Base-by-base conservation (phyloP, 2,797 vertebrate genomes). In the Pangasius mekongensis region DNA sequence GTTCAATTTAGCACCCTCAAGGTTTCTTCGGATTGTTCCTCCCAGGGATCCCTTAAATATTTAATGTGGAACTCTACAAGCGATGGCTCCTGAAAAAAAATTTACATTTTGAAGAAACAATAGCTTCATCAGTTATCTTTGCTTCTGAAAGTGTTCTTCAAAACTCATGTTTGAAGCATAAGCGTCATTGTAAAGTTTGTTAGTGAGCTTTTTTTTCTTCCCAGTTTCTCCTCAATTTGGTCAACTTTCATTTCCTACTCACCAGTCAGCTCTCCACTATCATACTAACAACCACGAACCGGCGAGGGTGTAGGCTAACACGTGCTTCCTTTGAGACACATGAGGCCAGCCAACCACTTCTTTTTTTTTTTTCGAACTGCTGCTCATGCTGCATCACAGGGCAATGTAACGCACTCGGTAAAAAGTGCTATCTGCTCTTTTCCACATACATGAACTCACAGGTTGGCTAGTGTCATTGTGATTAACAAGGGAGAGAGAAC, bases 1-100 rank as follows among this genome's bases (percentile, higher is more conserved):
- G 54, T 80, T 33, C 30, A 36, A 22, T 62, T 82, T 80, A 80
- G 77, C 77, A 62, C 80, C 22, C 36, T 62, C 56, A 27, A 82
- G 56, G 5, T 36, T 82, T 39, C 80, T 62, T 43, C 16, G 0
- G 49, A 60, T 62, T 82, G 10, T 62, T 39, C 13, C 30, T 24
- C 24, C 58, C 27, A 1, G 52, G 36, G 13, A 62, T 62, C 13
- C 10, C 11, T n/a, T 27, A 43, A 82, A 82, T 82, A 62, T 62
- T 60, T 82, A 22, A 39, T 58, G 33, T 82, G 27, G 30, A 58
- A 36, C 36, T 77, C n/a, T 56, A 58, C 1, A 49, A 14, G 22
- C 10, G 22, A 60, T 11, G 0, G 22, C 56, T 6, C 27, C 10
- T 11, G 24, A 18, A 64, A n/a, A 30, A 33, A 33, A 5, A 9